Base-by-base conservation (phyloP, 2,888 invertebrate species). In the Phymatocera aterrima region DNA sequence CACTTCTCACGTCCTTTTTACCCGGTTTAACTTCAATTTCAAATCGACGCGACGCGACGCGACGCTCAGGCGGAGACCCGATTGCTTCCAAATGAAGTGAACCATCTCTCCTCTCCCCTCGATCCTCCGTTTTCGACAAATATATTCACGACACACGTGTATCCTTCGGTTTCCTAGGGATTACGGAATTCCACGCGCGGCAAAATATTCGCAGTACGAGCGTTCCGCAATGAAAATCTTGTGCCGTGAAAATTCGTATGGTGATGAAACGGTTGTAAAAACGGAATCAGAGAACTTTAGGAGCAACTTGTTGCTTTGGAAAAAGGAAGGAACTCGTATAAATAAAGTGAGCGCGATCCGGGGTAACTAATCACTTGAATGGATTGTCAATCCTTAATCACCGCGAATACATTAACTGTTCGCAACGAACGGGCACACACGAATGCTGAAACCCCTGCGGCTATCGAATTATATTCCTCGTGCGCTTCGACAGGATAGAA, bases 1-100 rank as follows among this genome's bases (percentile, higher is more conserved):
- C 75, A 57, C 40, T 75, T 75, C 40, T 75, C 72, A 72, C 72
- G n/a, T n/a, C 57, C 75, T 75, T 60, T 75, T 28, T 60, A 40
- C 12, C 57, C 15, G 10, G 75, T 40, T 75, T 60, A 54, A 75
- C 75, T 57, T 28, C 75, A 75, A 75, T 75, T 75, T 21, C 75
- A 28, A 72, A 75, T 75, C 51, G 31, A 21, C n/a, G n/a, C n/a
- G n/a, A n/a, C n/a, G n/a, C n/a, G n/a, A n/a, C n/a, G n/a, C n/a
- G n/a, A n/a, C 68, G 43, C 68, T 46, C 68, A 68, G 28, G 46
- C 24, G 10, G 24, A 46, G 43, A 40, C 51, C 12, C 72, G 72
- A 72, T 72, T 72, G 34, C 51, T 51, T 72, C 31, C 48, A 72
- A 72, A 72, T 51, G 48, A 72, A 51, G 51, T 72, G 18, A 72